phyloP scores from a whole-genome alignment of 1,140 invertebrate species.

The Diachasmimorpha longicaudata region DNA sequence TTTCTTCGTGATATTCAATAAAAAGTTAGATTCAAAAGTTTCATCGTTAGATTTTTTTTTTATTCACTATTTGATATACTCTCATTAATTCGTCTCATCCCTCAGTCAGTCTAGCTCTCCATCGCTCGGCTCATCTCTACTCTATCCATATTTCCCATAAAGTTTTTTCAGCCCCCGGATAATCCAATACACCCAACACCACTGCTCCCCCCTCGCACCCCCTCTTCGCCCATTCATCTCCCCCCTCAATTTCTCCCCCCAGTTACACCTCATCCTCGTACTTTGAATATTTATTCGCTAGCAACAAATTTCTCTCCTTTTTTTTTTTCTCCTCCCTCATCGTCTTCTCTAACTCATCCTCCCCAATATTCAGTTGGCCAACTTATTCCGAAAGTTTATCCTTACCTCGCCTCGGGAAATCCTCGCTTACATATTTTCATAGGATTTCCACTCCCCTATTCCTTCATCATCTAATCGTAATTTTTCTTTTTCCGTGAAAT shows the following conservation, averaged over 20 bases:
- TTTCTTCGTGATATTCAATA: not conserved
- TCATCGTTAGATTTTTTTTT: not conserved
- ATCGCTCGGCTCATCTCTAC: not conserved
- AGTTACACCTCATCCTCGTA: not conserved
- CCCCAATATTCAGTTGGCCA: conserved; percentile 2
- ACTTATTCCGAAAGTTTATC: conserved; percentile 21
- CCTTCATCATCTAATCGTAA: conserved; percentile 16
- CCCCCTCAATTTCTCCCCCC: not conserved
- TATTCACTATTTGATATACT: not conserved
- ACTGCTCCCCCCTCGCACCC: not conserved
- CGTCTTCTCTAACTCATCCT: not conserved
- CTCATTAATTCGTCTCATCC: conserved; percentile 6
- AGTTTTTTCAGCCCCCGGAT: conserved; percentile 4
- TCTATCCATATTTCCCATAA: conserved; percentile 1
- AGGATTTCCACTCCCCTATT: conserved; percentile 8
- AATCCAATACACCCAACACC: not conserved
- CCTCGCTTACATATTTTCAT: conserved; percentile 19
- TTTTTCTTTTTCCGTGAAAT: not conserved
- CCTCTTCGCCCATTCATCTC: too few species aligned
- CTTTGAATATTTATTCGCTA: conserved; percentile 5
- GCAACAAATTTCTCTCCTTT: conserved; percentile 2
- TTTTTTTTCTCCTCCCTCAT: not conserved
- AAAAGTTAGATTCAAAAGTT: not conserved
- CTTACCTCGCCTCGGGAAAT: conserved; percentile 4
- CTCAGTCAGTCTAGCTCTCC: not conserved